Evolutionary conservation across 2,888 invertebrate species (phyloP), one percentile per base, ranked within the genome.

Genomic region (Branchellion lobata): DNA sequence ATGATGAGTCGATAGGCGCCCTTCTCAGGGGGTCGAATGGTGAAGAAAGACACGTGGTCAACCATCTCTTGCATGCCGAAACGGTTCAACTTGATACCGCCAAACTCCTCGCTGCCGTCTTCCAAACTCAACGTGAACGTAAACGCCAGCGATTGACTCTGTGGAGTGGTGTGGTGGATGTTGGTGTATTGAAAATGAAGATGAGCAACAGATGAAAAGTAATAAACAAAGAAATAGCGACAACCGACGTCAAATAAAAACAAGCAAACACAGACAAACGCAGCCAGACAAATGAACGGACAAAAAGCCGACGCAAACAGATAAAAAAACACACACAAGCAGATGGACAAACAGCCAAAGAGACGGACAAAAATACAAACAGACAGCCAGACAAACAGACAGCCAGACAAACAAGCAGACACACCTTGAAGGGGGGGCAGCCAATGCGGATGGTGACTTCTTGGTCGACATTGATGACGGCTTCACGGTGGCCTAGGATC

Each of bases 81-180:
- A 11, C 81, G 82, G 83, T 85, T 86, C 78, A 87, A 82, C 82
- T 86, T 87, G 14, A 84, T 84, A 18, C 85, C 85, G 18, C 82
- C 82, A 82, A 84, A 85, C 27, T 80, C 82, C 61, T 86, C 86
- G 11, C 84, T 84, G 8, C 86, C 86, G 81, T 86, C 86, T 75
- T 86, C 86, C 81, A 84, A 85, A 79, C 86, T 84, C 79, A 87
- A 84, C 69, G 86, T 87, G 83, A 87, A 87, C 80, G 87, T 87
- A 83, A 87, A 87, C 3, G 86, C 86, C n/a, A 87, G 85, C 1
- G 81, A 78, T 18, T 85, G 84, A 47, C 85, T 83, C 79, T 80
- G 65, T 8, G 33, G 31, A 65, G 27, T 31, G 18, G 27, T 29
- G 0, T 61, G 33, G 1, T 34, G 33, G 3, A 69, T 24, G 61